phyloP scores from a whole-genome alignment of 2,113 vertebrate genomes.

The Sardina pilchardus region DNA sequence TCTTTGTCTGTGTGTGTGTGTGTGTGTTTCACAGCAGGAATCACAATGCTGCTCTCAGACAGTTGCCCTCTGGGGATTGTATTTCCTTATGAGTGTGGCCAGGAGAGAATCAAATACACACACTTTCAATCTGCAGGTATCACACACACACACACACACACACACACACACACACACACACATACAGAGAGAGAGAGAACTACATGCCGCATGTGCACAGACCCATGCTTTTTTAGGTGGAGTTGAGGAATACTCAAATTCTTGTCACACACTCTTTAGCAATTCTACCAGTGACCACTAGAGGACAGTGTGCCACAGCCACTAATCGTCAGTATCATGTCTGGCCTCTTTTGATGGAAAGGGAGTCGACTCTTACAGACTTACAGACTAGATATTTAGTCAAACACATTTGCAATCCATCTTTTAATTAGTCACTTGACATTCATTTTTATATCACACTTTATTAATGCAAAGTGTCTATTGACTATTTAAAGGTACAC shows the following conservation, averaged over 20 bases:
- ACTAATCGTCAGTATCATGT: background rate
- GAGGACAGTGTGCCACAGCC: conserved; percentile 25
- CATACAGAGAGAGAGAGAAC: background rate
- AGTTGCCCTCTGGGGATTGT: conserved; percentile 48
- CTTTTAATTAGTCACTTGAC: no score
- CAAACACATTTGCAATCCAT: no score
- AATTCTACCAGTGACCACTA: conserved; percentile 21
- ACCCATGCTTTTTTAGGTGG: background rate
- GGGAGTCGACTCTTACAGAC: no score
- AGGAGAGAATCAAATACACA: conserved; percentile 22
- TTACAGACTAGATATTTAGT: no score
- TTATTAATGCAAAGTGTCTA: no score
- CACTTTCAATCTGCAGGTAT: conserved; percentile 47
- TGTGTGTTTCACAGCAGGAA: conserved; percentile 34
- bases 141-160: background rate
- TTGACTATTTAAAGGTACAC: no score
- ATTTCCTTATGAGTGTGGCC: conserved; percentile 41
- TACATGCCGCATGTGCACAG: background rate
- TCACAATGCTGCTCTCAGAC: conserved; percentile 31
- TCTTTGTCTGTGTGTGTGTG: background rate
- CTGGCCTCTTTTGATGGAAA: no score
- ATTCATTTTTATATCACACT: no score
- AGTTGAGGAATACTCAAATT: background rate
- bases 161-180: background rate
- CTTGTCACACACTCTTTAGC: background rate